These are phyloP conservation scores for Myoxocephalus aenaeus DNA, from an alignment of 2,797 vertebrate species.

Conservation along the genomic window DNA sequence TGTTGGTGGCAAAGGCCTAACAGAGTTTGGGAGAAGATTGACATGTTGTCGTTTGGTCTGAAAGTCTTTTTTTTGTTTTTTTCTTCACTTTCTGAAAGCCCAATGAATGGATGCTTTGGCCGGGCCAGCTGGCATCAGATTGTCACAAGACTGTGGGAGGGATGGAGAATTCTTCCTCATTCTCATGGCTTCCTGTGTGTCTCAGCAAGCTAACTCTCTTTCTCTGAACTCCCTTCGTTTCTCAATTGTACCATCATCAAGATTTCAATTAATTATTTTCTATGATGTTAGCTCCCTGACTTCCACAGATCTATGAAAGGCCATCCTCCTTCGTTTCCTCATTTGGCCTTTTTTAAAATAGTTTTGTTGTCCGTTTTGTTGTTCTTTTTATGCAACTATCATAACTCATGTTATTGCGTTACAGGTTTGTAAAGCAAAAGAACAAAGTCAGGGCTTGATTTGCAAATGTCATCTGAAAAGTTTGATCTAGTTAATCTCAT, in stretches of 20 bases:
- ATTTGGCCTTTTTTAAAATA: not conserved
- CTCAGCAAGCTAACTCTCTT: slow-evolving; percentile 27
- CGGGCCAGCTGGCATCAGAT: slow-evolving; percentile 59
- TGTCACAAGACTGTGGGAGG: slow-evolving; percentile 70
- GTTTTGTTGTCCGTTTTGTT: not conserved
- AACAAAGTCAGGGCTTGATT: not conserved
- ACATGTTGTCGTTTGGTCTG: slow-evolving; percentile 11
- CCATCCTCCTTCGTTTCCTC: not conserved
- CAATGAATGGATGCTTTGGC: slow-evolving; percentile 64
- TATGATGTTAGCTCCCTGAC: not conserved
- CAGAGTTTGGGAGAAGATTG: slow-evolving; percentile 20
- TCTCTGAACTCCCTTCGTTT: not conserved
- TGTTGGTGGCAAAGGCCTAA: slow-evolving; percentile 10
- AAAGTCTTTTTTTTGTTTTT: slow-evolving; percentile 34
- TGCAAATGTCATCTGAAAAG: not conserved
- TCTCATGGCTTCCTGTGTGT: slow-evolving; percentile 49
- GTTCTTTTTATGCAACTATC: not conserved
- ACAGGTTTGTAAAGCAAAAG: not conserved
- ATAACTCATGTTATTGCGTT: slow-evolving; percentile 1
- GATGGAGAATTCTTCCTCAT: slow-evolving; percentile 39
- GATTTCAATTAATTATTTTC: slow-evolving; percentile 34
- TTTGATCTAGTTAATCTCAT: not conserved
- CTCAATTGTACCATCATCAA: slow-evolving; percentile 21
- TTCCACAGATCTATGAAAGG: not conserved
- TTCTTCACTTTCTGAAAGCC: slow-evolving; percentile 55